Evolutionary conservation across 1,140 invertebrate genomes (phyloP), one percentile per base, ranked within the genome.

Genomic region (Drosophila arizonae): DNA sequence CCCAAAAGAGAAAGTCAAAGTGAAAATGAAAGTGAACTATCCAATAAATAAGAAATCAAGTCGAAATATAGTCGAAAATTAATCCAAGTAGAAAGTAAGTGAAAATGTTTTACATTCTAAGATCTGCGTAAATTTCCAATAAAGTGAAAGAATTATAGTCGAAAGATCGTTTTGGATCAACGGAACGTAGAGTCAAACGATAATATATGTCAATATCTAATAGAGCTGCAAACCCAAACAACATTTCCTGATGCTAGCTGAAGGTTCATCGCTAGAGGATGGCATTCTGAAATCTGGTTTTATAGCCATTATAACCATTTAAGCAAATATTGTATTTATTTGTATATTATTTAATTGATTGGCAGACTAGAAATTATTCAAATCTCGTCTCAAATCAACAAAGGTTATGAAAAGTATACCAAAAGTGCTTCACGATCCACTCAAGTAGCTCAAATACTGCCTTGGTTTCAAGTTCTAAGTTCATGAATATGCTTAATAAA

Each of bases 21-120:
- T 50, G 17, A 65, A 51, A 46, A 63, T 51, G 52, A 26, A 58
- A 56, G 62, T 51, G 39, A 45, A 58, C 17, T 46, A 46, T 39
- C 36, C 36, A 39, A 39, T 39, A 39, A 11, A 11, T 39, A 39
- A 39, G 36, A 39, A 39, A 11, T 39, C 36, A 39, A 39, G 36
- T 39, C 36, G 36, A 39, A 39, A 3, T 39, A 11, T 39, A 39
- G 36, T 39, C 36, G 36, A 39, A 54, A 52, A 48, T 68, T 65
- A 69, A 81, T 60, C 51, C 65, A 64, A 45, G 72, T 88, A 88
- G 85, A 76, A 67, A 58, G 63, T 89, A 85, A 89, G 85, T 82
- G 76, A 57, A 77, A 81, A 72, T 77, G 73, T 81, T 77, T 79
- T 76, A 89, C 70, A 79, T 79, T 90, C 73, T 85, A 85, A 88